phyloP scores from a whole-genome alignment of 2,888 invertebrate genomes.

The Parnassius glacialis region DNA sequence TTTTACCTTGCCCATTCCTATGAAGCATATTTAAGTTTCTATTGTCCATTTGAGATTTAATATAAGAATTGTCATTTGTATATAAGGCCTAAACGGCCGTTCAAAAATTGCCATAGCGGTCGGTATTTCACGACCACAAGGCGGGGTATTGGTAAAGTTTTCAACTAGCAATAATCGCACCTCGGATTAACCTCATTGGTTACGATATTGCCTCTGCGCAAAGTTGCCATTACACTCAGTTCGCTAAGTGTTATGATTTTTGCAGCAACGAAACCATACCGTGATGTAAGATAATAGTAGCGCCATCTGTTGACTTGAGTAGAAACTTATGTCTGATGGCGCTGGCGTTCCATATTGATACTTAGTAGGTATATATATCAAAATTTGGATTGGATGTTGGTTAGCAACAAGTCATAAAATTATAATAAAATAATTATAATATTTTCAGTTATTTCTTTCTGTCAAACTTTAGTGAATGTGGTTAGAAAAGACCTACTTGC shows the following conservation, averaged over 20 bases:
- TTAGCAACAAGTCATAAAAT: no score
- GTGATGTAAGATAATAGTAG: slow-evolving; percentile 41
- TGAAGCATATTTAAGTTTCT: no score
- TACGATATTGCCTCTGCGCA: slow-evolving; percentile 95
- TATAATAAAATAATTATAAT: no score
- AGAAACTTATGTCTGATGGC: background rate
- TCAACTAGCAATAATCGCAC: slow-evolving; percentile 96
- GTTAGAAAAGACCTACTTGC: no score
- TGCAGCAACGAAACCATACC: slow-evolving; percentile 41
- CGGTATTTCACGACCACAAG: slow-evolving; percentile 92
- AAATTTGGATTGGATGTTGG: no score
- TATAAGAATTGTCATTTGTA: slow-evolving; percentile 28
- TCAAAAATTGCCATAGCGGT: slow-evolving; percentile 93
- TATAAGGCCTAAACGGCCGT: slow-evolving; percentile 80
- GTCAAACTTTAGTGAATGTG: no score
- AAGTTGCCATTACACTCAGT: slow-evolving; percentile 40
- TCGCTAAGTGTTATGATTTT: slow-evolving; percentile 14
- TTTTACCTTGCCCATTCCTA: no score
- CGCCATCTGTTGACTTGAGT: slow-evolving; percentile 53
- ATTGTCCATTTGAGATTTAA: no score
- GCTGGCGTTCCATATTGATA: background rate
- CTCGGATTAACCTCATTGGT: slow-evolving; percentile 91
- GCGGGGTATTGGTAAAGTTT: slow-evolving; percentile 97
- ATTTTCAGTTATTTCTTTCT: no score
- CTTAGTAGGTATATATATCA: no score